A percentile compares a stretch with the other conserved stretches of the same genome.
These are phyloP conservation scores for Clanis bilineata DNA, from an alignment of 2,888 invertebrate species.

Conservation along the genomic window DNA sequence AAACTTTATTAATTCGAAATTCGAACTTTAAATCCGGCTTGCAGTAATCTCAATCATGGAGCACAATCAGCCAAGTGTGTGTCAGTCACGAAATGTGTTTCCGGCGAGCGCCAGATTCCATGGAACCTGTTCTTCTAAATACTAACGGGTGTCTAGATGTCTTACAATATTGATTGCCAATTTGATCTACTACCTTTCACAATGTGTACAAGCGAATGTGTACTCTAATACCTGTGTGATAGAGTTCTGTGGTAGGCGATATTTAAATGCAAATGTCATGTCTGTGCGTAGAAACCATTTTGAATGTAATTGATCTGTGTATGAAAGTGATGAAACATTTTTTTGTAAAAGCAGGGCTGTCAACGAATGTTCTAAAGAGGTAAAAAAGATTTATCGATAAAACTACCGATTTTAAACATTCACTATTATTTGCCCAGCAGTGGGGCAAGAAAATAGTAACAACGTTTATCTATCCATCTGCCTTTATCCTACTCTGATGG, in stretches of 20 bases:
- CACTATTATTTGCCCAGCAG: no score
- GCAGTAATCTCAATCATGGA: neutral
- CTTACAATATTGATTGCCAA: slow-evolving; percentile 38
- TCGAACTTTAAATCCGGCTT: neutral
- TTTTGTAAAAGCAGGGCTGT: neutral
- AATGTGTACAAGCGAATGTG: neutral
- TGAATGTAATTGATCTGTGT: neutral
- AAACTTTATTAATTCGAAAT: no score
- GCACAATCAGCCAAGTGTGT: slow-evolving; percentile 12
- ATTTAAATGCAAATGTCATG: neutral
- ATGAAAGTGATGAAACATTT: neutral
- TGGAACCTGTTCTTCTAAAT: slow-evolving; percentile 37
- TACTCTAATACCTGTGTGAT: neutral
- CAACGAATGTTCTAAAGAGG: no score
- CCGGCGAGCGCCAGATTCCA: slow-evolving; percentile 39
- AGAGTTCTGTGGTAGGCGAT: neutral
- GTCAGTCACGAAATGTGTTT: slow-evolving; percentile 26
- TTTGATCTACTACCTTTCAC: slow-evolving; percentile 17
- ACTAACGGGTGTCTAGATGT: slow-evolving; percentile 49
- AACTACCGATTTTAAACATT: no score
- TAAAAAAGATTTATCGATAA: no score
- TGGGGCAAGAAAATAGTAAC: no score
- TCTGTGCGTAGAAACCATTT: neutral
- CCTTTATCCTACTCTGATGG: no score
- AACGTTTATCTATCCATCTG: no score